These are phyloP conservation scores for Caenorhabditis drosophilae DNA, from an alignment of 2,888 invertebrate genomes.

Conservation along the genomic window DNA sequence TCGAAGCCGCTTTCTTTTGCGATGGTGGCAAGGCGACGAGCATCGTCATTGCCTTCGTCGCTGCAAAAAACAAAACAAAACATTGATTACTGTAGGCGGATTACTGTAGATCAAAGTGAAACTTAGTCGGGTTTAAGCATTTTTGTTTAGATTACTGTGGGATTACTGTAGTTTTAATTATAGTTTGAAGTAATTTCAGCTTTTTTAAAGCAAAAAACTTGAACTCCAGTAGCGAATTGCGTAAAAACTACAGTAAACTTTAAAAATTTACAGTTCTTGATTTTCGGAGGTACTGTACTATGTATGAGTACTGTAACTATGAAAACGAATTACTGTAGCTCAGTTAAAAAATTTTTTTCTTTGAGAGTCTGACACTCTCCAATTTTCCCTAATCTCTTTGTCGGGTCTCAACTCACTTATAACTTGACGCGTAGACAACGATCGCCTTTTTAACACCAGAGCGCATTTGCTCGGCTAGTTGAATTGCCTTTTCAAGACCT, in stretches of 20 bases:
- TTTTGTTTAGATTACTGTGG: no score
- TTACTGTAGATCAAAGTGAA: no score
- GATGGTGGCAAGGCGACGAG: constrained; percentile 17
- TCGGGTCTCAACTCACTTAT: constrained; percentile 24
- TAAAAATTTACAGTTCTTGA: neutral
- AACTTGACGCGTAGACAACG: constrained; percentile 31
- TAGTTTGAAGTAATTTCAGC: no score
- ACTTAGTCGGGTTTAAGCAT: no score
- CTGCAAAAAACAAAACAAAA: constrained; percentile 18
- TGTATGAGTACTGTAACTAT: neutral
- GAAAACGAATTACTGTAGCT: neutral
- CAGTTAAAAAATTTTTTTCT: no score
- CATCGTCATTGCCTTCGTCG: constrained; percentile 27
- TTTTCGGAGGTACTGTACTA: neutral
- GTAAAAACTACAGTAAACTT: no score
- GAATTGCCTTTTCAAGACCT: constrained; percentile 17
- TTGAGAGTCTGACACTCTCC: no score
- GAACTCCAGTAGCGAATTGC: no score
- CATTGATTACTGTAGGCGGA: no score
- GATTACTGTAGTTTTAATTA: no score
- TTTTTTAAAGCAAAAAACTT: no score
- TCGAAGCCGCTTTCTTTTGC: constrained; percentile 14
- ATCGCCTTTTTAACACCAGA: constrained; percentile 25
- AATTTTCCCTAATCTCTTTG: no score
- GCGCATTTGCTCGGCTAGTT: constrained; percentile 25